phyloP scores from a whole-genome alignment of 2,113 vertebrate genomes.

The Erythrocebus patas region DNA sequence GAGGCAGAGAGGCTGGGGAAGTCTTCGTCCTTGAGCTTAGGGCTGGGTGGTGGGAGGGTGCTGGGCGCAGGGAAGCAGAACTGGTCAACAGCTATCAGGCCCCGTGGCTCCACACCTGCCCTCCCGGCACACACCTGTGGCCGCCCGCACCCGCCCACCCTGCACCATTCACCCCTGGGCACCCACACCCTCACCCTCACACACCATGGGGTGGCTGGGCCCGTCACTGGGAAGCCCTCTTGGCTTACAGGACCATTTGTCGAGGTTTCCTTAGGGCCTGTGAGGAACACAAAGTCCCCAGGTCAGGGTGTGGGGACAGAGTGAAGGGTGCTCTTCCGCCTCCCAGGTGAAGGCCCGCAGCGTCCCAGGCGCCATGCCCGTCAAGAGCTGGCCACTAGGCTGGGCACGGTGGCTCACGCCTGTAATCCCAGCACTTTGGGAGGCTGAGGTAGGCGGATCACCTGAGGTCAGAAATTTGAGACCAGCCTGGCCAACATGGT shows the following conservation, averaged over 20 bases:
- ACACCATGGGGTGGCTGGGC: conserved; percentile 78
- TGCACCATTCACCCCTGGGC: not conserved
- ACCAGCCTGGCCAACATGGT: no score
- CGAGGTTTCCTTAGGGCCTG: conserved; percentile 81
- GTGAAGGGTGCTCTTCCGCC: not conserved
- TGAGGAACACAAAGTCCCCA: conserved; percentile 6
- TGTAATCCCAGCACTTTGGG: no score
- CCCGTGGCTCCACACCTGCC: not conserved
- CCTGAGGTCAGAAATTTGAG: no score
- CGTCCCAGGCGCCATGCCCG: rapidly evolving
- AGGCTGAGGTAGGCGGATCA: no score
- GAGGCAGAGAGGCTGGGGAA: conserved; percentile 91
- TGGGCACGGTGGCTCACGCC: no score
- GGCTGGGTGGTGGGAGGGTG: conserved; percentile 68
- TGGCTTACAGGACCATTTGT: conserved; percentile 80
- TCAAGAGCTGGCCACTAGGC: not conserved
- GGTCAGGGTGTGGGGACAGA: not conserved
- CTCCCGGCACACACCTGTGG: not conserved
- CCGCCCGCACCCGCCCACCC: no score
- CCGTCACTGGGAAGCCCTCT: conserved; percentile 87
- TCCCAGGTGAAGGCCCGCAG: not conserved
- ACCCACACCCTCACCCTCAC: rapidly evolving
- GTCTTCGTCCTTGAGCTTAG: conserved; percentile 93
- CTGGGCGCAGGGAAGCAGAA: conserved; percentile 58
- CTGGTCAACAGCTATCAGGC: not conserved